These are phyloP conservation scores for Lasioglossum vierecki DNA, from an alignment of 2,888 invertebrate genomes.

Conservation along the genomic window DNA sequence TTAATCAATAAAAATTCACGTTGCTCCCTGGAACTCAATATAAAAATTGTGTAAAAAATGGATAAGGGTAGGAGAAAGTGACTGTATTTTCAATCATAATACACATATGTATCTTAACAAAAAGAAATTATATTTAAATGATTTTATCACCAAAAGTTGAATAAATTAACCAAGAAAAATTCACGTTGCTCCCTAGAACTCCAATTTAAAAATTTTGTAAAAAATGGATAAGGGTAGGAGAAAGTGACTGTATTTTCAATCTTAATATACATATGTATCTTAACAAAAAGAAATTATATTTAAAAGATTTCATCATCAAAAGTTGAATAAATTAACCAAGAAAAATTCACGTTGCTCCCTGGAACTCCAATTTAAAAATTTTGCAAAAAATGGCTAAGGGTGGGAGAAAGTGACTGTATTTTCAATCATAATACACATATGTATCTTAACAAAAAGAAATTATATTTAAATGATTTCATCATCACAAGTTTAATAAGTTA, in stretches of 20 bases:
- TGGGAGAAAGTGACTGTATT: neutral
- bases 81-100: neutral
- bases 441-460: neutral
- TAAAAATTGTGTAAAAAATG: neutral
- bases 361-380: neutral
- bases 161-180: neutral
- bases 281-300: neutral
- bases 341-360: neutral
- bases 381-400: neutral
- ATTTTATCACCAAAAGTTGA: neutral
- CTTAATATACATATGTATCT: too few species aligned
- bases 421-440: neutral
- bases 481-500: neutral
- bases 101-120: neutral
- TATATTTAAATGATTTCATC: neutral
- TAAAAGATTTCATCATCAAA: neutral
- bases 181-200: neutral
- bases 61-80: neutral
- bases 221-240: neutral
- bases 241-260: neutral
- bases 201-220: neutral
- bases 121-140: neutral
- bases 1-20: neutral
- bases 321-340: neutral
- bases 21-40: neutral